Conservation (phyloP, 2,888 invertebrate species). For the Barypeithes pellucidus region DNA sequence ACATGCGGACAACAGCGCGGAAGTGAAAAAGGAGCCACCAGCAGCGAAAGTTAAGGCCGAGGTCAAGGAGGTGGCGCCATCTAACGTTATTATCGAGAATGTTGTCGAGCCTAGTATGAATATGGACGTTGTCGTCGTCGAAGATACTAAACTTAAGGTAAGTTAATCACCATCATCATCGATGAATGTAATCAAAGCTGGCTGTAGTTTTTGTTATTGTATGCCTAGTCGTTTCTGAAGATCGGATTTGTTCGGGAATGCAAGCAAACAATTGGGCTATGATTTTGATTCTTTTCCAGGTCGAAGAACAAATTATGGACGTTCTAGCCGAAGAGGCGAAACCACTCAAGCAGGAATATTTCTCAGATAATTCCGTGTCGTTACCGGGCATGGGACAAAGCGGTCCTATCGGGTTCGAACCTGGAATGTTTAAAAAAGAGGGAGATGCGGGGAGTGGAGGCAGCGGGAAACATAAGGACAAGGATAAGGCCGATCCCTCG, state of each 20-base stretch:
- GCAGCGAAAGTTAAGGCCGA: conserved; percentile 54
- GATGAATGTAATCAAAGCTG: no score
- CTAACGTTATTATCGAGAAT: conserved; percentile 39
- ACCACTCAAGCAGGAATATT: conserved; percentile 76
- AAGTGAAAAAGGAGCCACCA: conserved; percentile 48
- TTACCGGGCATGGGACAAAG: conserved; percentile 81
- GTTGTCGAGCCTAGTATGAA: conserved; percentile 65
- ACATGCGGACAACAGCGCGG: conserved; percentile 32
- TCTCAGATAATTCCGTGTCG: conserved; percentile 87
- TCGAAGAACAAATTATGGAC: conserved; percentile 16
- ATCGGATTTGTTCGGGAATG: no score
- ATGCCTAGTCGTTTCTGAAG: no score
- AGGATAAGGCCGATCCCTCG: conserved; percentile 72
- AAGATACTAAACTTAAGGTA: conserved; percentile 61
- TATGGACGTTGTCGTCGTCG: conserved; percentile 68
- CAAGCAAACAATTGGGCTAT: no score
- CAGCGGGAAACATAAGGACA: conserved; percentile 58
- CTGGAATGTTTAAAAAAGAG: conserved; percentile 84
- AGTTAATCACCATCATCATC: no score
- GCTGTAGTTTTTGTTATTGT: no score
- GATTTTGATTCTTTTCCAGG: no score
- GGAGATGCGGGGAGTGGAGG: conserved; percentile 49
- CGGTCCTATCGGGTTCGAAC: conserved; percentile 87
- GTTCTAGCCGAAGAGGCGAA: conserved; percentile 54
- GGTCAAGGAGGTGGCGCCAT: conserved; percentile 37